Percentiles rank a stretch among this genome's conserved stretches.
These are phyloP conservation scores for Colaptes auratus DNA, from an alignment of 2,113 vertebrate species.

Conservation along the genomic window DNA sequence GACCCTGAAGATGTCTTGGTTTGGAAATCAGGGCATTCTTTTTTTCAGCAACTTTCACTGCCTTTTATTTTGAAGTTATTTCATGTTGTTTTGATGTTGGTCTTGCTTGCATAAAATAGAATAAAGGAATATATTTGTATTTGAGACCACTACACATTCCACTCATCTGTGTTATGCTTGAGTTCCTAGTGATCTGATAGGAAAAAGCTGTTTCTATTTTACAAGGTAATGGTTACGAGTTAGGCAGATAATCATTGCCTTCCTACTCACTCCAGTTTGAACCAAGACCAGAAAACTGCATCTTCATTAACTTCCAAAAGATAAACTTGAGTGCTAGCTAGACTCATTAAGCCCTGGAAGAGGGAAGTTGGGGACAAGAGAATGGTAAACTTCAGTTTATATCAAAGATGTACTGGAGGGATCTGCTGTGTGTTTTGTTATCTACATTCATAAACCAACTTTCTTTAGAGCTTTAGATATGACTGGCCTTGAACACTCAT, in stretches of 20 bases:
- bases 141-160: not conserved
- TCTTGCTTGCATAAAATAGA: not conserved
- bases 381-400: not conserved
- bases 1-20: not conserved
- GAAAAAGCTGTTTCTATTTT: not conserved
- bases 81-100: not conserved
- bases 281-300: not conserved
- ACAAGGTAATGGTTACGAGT: not conserved
- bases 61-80: too few relatives aligned
- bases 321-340: not conserved
- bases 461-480: not conserved
- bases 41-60: not conserved
- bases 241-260: not conserved
- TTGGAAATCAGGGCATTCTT: not conserved
- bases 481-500: not conserved
- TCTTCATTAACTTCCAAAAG: not conserved
- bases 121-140: not conserved
- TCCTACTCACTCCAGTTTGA: not conserved
- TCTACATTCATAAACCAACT: not conserved
- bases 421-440: not conserved
- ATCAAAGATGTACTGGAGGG: not conserved
- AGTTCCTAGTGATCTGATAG: not conserved
- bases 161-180: not conserved
- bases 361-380: not conserved
- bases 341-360: not conserved